phyloP scores from a whole-genome alignment of 2,888 invertebrate species.

The Lochmaea crataegi region DNA sequence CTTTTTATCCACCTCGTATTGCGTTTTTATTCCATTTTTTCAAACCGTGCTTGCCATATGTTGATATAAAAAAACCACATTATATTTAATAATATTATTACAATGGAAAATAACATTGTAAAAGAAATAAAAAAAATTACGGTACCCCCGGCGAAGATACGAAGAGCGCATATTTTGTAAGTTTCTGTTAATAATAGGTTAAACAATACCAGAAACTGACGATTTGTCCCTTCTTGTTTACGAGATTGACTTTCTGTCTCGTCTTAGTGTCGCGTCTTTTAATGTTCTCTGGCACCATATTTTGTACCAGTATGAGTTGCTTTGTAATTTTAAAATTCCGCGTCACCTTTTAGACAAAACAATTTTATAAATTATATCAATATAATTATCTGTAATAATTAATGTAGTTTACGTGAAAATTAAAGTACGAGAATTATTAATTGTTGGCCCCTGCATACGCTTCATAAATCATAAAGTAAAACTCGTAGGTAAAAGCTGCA shows the following conservation, averaged over 20 bases:
- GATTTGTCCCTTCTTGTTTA: constrained; percentile 27
- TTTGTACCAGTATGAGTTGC: constrained; percentile 8
- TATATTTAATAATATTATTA: constrained; percentile 5
- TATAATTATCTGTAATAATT: too few species aligned
- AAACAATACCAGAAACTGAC: constrained; percentile 24
- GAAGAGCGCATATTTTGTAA: neutral
- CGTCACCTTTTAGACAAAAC: neutral
- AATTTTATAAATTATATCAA: neutral
- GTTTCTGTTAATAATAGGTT: constrained; percentile 33
- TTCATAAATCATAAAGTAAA: too few species aligned
- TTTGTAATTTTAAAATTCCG: neutral
- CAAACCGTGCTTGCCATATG: neutral
- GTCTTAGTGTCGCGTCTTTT: constrained; percentile 25
- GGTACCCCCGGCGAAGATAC: constrained; percentile 3
- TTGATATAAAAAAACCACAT: neutral
- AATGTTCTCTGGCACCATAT: constrained; percentile 22
- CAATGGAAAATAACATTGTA: neutral
- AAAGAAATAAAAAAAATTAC: neutral
- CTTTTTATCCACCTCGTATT: too few species aligned
- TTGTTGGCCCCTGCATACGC: too few species aligned
- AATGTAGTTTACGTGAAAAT: too few species aligned
- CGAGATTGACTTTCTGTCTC: constrained; percentile 26
- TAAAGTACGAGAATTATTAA: too few species aligned
- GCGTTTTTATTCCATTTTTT: neutral
- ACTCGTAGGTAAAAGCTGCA: too few species aligned